These are phyloP conservation scores for Meloe dianella DNA, from an alignment of 2,888 invertebrate genomes.

Conservation along the genomic window DNA sequence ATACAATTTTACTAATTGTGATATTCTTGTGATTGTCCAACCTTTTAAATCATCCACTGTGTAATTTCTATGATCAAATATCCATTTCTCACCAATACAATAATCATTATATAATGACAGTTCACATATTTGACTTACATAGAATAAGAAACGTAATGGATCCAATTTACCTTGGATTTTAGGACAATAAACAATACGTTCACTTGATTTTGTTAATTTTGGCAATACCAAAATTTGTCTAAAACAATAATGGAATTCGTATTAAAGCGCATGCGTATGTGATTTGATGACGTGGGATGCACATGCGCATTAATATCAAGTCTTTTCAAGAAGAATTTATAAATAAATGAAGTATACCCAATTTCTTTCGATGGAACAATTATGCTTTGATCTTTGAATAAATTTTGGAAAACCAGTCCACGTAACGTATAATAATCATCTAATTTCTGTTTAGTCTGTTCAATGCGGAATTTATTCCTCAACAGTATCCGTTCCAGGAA, in stretches of 20 bases:
- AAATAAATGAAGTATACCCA: no score
- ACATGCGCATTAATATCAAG: no score
- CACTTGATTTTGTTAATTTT: background rate
- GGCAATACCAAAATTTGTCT: background rate
- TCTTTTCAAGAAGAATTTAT: no score
- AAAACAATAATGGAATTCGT: background rate
- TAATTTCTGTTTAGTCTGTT: slow-evolving; percentile 16
- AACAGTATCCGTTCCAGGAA: slow-evolving; percentile 13
- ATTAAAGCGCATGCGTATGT: no score
- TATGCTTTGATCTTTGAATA: no score
- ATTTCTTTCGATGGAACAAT: no score
- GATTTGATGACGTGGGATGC: no score
- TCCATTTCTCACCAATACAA: background rate
- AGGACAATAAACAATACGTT: background rate
- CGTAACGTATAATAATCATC: slow-evolving; percentile 14
- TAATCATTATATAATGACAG: background rate
- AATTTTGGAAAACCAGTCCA: no score
- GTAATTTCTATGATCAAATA: background rate
- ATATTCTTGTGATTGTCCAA: background rate
- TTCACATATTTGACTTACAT: background rate
- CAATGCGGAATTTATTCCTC: slow-evolving; percentile 19
- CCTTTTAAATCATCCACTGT: background rate
- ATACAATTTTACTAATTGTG: no score
- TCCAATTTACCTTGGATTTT: background rate
- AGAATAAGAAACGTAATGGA: background rate